These are phyloP conservation scores for Ophion costatus DNA, from an alignment of 2,888 invertebrate species.

Conservation along the genomic window DNA sequence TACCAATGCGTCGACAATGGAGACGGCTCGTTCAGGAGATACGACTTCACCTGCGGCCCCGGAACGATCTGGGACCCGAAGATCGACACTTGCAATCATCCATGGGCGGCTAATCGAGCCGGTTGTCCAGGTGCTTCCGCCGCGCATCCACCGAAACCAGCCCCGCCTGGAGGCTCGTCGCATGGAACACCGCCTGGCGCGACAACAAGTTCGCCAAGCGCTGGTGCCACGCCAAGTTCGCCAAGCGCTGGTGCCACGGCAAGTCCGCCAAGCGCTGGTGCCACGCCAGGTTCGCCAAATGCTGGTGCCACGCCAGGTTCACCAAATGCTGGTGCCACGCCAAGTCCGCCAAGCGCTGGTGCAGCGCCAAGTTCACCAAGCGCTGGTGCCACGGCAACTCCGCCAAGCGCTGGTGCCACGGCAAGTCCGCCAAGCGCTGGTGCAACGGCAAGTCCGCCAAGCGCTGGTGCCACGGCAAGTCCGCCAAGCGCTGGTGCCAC, in stretches of 20 bases:
- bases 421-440: too few species aligned
- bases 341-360: background rate
- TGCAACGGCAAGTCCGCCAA: too few species aligned
- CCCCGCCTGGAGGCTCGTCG: background rate
- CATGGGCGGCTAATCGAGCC: conserved; percentile 78
- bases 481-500: too few species aligned
- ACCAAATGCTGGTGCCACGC: conserved; percentile 22
- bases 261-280: too few species aligned
- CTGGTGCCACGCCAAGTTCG: too few species aligned
- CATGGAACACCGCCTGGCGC: background rate
- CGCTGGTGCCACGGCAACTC: too few species aligned
- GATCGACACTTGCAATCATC: conserved; percentile 85
- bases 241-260: too few species aligned
- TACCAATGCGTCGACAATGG: conserved; percentile 83
- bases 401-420: too few species aligned
- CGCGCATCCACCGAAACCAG: background rate
- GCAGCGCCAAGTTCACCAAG: too few species aligned
- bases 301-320: background rate
- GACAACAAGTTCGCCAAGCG: too few species aligned
- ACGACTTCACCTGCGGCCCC: conserved; percentile 85
- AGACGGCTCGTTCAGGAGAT: conserved; percentile 83
- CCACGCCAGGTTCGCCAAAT: too few species aligned
- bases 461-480: too few species aligned
- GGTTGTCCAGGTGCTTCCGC: background rate
- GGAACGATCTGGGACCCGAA: conserved; percentile 86